These are phyloP conservation scores for Crossocerus cetratus DNA, from an alignment of 2,888 invertebrate genomes.

Conservation along the genomic window DNA sequence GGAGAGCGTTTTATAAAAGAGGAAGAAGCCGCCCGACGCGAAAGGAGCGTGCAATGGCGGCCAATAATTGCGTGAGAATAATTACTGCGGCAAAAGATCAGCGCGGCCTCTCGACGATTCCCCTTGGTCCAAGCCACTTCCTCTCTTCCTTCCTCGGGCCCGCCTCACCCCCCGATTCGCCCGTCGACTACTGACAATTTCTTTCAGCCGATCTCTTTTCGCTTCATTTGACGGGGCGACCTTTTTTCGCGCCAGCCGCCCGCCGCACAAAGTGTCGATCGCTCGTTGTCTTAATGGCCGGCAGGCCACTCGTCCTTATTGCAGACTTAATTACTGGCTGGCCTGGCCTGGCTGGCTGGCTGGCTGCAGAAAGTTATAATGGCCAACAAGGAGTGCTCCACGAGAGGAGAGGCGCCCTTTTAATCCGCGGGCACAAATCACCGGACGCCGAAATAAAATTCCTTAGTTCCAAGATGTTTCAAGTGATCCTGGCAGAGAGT, in stretches of 20 bases:
- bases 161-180: slow-evolving; percentile 20
- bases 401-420: slow-evolving; percentile 37
- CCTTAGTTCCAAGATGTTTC: slow-evolving; percentile 49
- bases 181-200: slow-evolving; percentile 70
- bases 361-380: slow-evolving; percentile 75
- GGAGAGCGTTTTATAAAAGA: neutral
- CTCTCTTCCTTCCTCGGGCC: slow-evolving; percentile 25
- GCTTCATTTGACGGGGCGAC: slow-evolving; percentile 74
- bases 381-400: slow-evolving; percentile 70
- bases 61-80: slow-evolving; percentile 71
- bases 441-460: slow-evolving; percentile 56
- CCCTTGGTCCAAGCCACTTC: slow-evolving; percentile 19
- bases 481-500: slow-evolving; percentile 31
- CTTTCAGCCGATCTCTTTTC: slow-evolving; percentile 74
- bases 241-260: slow-evolving; percentile 68
- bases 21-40: slow-evolving; percentile 1
- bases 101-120: slow-evolving; percentile 27
- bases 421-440: slow-evolving; percentile 58
- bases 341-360: too few species aligned
- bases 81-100: slow-evolving; percentile 66
- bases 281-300: slow-evolving; percentile 74
- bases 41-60: slow-evolving; percentile 59
- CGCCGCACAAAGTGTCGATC: slow-evolving; percentile 74
- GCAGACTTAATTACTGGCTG: slow-evolving; percentile 76
- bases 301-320: slow-evolving; percentile 75